A percentile compares a stretch with the other conserved stretches of the same genome.
phyloP scores from a whole-genome alignment of 2,797 vertebrate species.

The Numenius phaeopus region DNA sequence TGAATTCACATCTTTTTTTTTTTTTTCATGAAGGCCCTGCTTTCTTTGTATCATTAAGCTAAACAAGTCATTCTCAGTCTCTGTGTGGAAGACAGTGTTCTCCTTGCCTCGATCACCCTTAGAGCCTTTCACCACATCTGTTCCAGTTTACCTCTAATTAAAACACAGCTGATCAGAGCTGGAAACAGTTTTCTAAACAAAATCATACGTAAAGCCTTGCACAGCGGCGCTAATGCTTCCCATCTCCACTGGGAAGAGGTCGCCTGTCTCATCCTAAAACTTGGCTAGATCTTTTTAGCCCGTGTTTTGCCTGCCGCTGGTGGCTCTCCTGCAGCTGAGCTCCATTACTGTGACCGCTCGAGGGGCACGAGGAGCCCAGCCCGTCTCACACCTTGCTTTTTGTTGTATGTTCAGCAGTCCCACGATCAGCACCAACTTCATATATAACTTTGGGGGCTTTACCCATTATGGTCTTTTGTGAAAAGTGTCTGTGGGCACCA shows the following conservation, averaged over 20 bases:
- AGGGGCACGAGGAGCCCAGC: fast-evolving
- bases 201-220: neutral
- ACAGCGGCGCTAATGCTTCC: neutral
- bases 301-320: neutral
- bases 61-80: neutral
- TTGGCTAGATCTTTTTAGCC: neutral
- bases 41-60: neutral
- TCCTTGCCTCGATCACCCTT: neutral
- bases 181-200: constrained; percentile 38
- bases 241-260: neutral
- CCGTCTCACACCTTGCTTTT: fast-evolving
- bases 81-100: neutral
- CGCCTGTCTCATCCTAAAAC: neutral
- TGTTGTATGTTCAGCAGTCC: neutral
- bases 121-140: constrained; percentile 22
- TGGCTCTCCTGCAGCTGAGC: neutral
- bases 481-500: neutral
- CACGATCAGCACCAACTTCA: neutral
- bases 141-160: neutral
- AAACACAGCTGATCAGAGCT: constrained; percentile 23
- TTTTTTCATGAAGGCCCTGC: neutral
- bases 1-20: neutral
- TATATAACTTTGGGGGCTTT: neutral
- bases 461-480: neutral
- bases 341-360: neutral